phyloP scores from a whole-genome alignment of 2,888 invertebrate genomes.

The Hydraecia micacea region DNA sequence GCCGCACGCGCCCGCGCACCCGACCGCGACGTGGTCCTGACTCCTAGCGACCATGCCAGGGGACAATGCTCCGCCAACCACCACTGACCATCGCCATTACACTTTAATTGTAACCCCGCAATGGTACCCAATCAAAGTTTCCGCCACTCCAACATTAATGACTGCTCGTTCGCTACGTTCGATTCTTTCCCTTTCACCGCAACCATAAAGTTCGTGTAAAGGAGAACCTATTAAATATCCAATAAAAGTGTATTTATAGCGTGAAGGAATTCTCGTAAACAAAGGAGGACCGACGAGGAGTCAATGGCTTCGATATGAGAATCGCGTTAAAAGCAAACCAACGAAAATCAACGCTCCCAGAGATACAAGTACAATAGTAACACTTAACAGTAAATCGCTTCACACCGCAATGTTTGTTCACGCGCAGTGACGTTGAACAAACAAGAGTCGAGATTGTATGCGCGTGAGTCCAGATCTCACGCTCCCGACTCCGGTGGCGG shows the following conservation, averaged over 20 bases:
- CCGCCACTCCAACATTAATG: constrained; percentile 40
- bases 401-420: constrained; percentile 77
- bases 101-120: constrained; percentile 61
- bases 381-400: constrained; percentile 77
- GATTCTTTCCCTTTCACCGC: constrained; percentile 42
- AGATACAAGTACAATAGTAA: constrained; percentile 70
- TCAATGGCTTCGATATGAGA: constrained; percentile 51
- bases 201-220: constrained; percentile 46
- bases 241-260: constrained; percentile 51
- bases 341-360: constrained; percentile 45
- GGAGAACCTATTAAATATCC: constrained; percentile 43
- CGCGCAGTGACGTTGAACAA: constrained; percentile 70
- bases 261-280: constrained; percentile 43
- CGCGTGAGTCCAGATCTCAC: constrained; percentile 72
- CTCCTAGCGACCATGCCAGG: constrained; percentile 68
- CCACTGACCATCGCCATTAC: constrained; percentile 63
- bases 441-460: constrained; percentile 64
- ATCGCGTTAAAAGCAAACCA: constrained; percentile 45
- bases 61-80: constrained; percentile 80
- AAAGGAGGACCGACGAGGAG: constrained; percentile 29
- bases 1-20: constrained; percentile 77
- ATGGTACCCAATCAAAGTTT: constrained; percentile 56
- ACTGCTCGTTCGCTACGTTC: constrained; percentile 34
- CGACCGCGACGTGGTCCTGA: constrained; percentile 82
- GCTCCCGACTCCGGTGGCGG: constrained; percentile 63